phyloP scores from a whole-genome alignment of 2,888 invertebrate genomes.

The Ophion slaviceki region DNA sequence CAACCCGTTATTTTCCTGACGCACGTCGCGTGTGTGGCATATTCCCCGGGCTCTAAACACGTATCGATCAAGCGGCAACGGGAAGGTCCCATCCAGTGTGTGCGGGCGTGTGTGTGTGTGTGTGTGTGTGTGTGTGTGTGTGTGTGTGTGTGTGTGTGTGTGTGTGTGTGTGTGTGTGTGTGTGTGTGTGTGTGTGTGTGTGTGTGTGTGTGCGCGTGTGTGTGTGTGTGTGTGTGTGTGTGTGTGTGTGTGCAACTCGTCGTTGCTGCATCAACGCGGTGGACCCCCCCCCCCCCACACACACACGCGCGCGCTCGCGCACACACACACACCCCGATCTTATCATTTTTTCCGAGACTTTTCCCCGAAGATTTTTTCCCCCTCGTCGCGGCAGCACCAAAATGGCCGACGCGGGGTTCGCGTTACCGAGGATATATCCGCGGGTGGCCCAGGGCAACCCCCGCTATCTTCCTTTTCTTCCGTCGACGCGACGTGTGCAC shows the following conservation, averaged over 20 bases:
- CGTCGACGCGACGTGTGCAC: slow-evolving; percentile 52
- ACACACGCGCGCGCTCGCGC: too few species aligned
- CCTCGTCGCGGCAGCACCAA: neutral
- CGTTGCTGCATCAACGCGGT: neutral
- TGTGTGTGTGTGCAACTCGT: neutral
- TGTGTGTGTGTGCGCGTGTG: neutral
- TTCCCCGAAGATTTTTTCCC: neutral
- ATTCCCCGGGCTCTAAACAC: slow-evolving; percentile 74
- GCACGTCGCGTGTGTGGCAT: slow-evolving; percentile 67
- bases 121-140: too few species aligned
- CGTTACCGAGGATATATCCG: slow-evolving; percentile 48
- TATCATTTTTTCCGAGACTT: too few species aligned
- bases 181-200: too few species aligned
- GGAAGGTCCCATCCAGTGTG: slow-evolving; percentile 58
- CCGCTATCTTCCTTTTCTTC: slow-evolving; percentile 43
- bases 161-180: too few species aligned
- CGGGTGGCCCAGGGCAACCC: slow-evolving; percentile 56
- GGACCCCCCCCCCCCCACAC: too few species aligned
- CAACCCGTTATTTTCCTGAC: neutral
- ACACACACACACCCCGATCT: too few species aligned
- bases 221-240: too few species aligned
- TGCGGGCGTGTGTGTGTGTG: too few species aligned
- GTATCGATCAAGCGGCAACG: slow-evolving; percentile 77
- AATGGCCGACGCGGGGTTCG: slow-evolving; percentile 29
- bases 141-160: too few species aligned